Evolutionary conservation across 1,140 invertebrate species (phyloP).

Genomic region (Maconellicoccus hirsutus): DNA sequence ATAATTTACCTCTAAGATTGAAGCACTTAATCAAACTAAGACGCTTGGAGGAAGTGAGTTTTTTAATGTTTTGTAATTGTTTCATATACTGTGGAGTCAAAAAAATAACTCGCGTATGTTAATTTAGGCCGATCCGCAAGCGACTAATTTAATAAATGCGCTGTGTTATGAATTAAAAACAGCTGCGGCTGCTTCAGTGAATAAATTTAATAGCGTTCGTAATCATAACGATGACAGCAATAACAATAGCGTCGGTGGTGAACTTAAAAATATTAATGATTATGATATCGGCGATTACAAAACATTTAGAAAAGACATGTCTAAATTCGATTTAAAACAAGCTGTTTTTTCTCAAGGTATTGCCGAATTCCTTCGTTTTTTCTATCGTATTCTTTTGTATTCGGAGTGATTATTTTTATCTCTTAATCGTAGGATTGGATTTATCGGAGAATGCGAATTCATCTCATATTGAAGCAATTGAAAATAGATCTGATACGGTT

Average conservation of each 20-base stretch:
- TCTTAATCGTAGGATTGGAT: not conserved
- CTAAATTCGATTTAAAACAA: not conserved
- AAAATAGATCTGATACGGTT: not conserved
- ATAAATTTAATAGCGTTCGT: not conserved
- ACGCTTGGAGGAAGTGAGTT: not conserved
- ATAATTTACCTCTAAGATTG: conserved; percentile 11
- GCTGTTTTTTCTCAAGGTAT: conserved; percentile 12
- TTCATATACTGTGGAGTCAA: no score
- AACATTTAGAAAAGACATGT: conserved; percentile 9
- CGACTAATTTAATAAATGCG: conserved; percentile 9
- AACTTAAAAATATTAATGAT: not conserved
- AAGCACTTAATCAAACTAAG: not conserved
- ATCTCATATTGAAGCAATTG: not conserved
- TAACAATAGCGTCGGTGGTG: not conserved
- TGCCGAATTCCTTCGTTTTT: not conserved
- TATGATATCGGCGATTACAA: not conserved
- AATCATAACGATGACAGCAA: not conserved
- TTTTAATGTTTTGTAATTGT: no score
- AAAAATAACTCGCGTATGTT: not conserved
- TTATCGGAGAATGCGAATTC: not conserved
- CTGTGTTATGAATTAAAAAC: conserved; percentile 2
- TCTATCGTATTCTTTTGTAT: not conserved
- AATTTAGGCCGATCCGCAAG: not conserved
- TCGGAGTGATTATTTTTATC: not conserved
- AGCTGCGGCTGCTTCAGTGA: not conserved